Percentiles rank a stretch among this genome's conserved stretches.
Evolutionary conservation across 2,113 vertebrate species (phyloP).

Genomic region (Ameiurus melas): DNA sequence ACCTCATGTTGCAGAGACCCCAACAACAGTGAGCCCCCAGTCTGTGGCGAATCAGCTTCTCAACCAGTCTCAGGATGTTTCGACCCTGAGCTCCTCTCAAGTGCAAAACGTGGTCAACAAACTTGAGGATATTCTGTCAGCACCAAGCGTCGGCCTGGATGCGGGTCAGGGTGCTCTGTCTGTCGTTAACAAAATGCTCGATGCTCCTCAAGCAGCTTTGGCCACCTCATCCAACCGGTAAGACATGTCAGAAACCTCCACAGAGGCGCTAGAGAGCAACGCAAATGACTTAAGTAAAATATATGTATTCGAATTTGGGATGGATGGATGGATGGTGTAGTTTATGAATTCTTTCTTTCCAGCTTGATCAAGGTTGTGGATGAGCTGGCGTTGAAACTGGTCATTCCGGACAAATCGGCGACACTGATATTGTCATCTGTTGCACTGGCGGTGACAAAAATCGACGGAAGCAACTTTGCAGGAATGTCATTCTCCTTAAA

Average conservation of each 20-base stretch:
- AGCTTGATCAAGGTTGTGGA: constrained; percentile 86
- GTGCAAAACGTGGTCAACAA: constrained; percentile 71
- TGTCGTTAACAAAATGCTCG: constrained; percentile 78
- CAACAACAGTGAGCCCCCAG: constrained; percentile 24
- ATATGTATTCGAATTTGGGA: neutral
- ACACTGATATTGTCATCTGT: constrained; percentile 75
- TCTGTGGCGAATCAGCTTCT: constrained; percentile 47
- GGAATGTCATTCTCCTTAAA: constrained; percentile 76
- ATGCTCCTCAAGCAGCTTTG: constrained; percentile 64
- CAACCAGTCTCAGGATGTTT: constrained; percentile 51
- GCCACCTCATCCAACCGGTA: constrained; percentile 80
- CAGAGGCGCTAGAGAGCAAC: neutral
- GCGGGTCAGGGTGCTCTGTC: constrained; percentile 64
- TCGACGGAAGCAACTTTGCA: constrained; percentile 74
- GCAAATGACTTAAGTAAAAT: neutral
- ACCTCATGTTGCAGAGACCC: constrained; percentile 16
- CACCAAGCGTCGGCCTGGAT: constrained; percentile 62
- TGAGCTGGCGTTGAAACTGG: constrained; percentile 79
- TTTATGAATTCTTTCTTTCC: constrained; percentile 19
- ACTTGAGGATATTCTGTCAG: constrained; percentile 75
- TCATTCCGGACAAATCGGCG: constrained; percentile 63
- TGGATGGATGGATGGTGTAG: neutral
- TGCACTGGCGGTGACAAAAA: constrained; percentile 79
- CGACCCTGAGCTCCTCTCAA: constrained; percentile 65
- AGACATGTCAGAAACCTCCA: neutral